These are phyloP conservation scores for Crypturellus undulatus DNA, from an alignment of 2,113 vertebrate species.

Conservation along the genomic window DNA sequence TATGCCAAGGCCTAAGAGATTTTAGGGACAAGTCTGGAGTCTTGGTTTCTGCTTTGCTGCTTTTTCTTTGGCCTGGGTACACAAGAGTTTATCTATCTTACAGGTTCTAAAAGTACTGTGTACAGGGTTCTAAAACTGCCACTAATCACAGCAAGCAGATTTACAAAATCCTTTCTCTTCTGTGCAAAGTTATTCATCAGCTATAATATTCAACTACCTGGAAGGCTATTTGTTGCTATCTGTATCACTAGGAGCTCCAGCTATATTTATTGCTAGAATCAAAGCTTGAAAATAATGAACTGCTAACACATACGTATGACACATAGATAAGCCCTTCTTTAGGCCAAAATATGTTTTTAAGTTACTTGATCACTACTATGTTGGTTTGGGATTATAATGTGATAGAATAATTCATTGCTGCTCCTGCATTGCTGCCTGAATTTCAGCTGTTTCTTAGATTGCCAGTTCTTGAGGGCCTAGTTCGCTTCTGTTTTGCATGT, in stretches of 20 bases:
- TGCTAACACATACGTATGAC: not conserved
- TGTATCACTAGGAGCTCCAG: not conserved
- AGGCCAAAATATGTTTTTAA: not conserved
- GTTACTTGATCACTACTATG: not conserved
- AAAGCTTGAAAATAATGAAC: not conserved
- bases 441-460: not conserved
- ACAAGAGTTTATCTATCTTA: not conserved
- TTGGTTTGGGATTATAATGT: not conserved
- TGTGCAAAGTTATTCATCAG: not conserved
- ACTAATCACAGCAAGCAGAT: not conserved
- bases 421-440: not conserved
- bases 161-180: not conserved
- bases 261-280: not conserved
- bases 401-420: not conserved
- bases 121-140: not conserved
- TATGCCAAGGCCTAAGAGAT: not conserved
- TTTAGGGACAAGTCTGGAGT: not conserved
- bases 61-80: not conserved
- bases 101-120: not conserved
- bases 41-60: not conserved
- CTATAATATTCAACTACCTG: accelerated
- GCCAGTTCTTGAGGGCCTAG: not conserved
- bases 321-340: not conserved
- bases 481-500: not conserved
- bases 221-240: not conserved